These are phyloP conservation scores for Matsumurasca onukii DNA, from an alignment of 1,140 invertebrate species.

Conservation along the genomic window DNA sequence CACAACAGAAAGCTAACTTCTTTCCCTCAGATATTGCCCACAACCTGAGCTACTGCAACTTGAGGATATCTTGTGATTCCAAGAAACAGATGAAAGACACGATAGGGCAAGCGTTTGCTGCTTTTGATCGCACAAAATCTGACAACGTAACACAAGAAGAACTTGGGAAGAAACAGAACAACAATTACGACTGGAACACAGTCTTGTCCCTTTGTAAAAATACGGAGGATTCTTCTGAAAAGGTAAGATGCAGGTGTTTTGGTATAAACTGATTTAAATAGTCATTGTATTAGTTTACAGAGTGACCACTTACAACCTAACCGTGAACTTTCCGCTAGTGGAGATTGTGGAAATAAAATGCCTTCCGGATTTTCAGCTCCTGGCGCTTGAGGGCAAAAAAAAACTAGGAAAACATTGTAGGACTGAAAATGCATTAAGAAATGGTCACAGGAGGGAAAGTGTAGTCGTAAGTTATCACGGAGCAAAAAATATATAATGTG, in stretches of 20 bases:
- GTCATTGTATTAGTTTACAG: neutral
- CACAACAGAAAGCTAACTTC: neutral
- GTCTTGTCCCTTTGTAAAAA: neutral
- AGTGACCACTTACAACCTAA: neutral
- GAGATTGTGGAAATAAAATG: neutral
- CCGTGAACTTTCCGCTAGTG: neutral
- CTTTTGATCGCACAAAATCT: no score
- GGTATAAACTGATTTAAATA: neutral
- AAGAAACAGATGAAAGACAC: neutral
- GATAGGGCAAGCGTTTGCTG: no score
- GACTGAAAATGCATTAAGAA: no score
- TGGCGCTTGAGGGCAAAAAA: no score
- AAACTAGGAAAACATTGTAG: no score
- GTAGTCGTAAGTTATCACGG: no score
- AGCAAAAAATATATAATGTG: no score
- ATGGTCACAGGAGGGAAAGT: no score
- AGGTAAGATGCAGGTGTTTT: neutral
- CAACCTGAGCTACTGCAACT: neutral
- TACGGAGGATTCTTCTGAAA: neutral
- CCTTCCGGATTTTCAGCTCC: neutral
- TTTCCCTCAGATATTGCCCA: neutral
- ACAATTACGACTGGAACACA: constrained; percentile 1
- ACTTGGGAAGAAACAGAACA: neutral
- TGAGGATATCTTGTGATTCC: neutral
- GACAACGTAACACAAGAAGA: no score